phyloP scores from a whole-genome alignment of 2,113 vertebrate species.

The Paramisgurnus dabryanus region DNA sequence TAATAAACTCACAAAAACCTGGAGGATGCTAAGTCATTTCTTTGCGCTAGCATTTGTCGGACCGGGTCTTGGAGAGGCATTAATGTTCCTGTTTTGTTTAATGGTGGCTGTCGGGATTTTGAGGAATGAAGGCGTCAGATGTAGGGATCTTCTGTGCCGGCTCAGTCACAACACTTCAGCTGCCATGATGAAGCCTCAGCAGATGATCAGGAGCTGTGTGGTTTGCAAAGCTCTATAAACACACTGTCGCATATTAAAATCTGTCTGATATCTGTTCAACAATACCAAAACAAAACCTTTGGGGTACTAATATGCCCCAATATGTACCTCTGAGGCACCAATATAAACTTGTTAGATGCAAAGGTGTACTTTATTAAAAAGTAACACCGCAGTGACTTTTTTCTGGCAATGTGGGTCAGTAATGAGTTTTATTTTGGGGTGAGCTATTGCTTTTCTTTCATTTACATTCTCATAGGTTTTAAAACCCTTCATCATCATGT shows the following conservation, averaged over 20 bases:
- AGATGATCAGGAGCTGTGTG: not conserved
- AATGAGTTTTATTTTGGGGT: no score
- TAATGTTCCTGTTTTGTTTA: conserved; percentile 29
- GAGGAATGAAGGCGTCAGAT: not conserved
- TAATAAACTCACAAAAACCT: conserved; percentile 50
- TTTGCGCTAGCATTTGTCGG: not conserved
- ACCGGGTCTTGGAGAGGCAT: not conserved
- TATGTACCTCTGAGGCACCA: no score
- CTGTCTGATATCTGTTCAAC: conserved; percentile 1
- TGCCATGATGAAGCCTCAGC: conserved; percentile 24
- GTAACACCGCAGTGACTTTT: no score
- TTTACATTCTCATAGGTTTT: not conserved
- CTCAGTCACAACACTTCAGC: conserved; percentile 17
- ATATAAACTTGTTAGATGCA: no score
- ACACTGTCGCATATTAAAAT: not conserved
- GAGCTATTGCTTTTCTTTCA: not conserved
- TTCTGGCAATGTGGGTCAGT: no score
- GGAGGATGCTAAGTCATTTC: not conserved
- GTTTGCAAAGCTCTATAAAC: not conserved
- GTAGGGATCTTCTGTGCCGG: conserved; percentile 7
- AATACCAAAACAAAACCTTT: not conserved
- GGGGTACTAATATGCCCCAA: no score
- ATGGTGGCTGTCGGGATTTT: conserved; percentile 17
- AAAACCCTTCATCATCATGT: not conserved
- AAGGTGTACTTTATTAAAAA: no score